These are phyloP conservation scores for Luscinia luscinia DNA, from an alignment of 2,797 vertebrate species.

Conservation along the genomic window DNA sequence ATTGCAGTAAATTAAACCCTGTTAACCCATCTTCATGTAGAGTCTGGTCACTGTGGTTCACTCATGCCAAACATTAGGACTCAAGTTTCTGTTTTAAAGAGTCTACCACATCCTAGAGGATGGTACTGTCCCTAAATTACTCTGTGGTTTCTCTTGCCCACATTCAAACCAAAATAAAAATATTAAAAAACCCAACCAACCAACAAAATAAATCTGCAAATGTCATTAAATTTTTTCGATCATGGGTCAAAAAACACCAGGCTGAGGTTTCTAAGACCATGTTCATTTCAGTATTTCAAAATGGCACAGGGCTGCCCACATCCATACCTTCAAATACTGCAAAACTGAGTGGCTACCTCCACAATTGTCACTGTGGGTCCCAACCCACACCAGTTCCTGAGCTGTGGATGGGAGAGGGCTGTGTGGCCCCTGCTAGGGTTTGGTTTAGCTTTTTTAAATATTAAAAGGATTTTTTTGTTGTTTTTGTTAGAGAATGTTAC, in stretches of 20 bases:
- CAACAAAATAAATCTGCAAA: neutral
- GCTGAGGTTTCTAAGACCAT: neutral
- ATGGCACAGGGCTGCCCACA: neutral
- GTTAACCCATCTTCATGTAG: neutral
- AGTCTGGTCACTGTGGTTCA: neutral
- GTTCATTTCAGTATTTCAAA: neutral
- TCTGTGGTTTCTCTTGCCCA: neutral
- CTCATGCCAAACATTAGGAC: neutral
- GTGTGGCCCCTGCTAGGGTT: neutral
- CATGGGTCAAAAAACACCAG: neutral
- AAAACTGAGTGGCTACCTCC: neutral
- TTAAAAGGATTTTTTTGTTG: neutral
- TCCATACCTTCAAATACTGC: neutral
- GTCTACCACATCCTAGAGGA: neutral
- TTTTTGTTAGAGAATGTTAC: neutral
- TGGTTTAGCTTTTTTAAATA: neutral
- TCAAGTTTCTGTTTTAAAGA: neutral
- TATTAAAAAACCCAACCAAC: neutral
- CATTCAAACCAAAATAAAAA: neutral
- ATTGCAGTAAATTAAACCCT: rapidly evolving
- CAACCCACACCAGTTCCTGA: neutral
- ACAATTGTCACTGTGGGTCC: neutral
- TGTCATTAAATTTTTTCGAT: neutral
- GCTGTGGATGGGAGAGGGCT: neutral
- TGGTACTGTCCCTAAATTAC: neutral